These are phyloP conservation scores for Callithrix jacchus DNA, from an alignment of 2,113 vertebrate genomes.

Conservation along the genomic window DNA sequence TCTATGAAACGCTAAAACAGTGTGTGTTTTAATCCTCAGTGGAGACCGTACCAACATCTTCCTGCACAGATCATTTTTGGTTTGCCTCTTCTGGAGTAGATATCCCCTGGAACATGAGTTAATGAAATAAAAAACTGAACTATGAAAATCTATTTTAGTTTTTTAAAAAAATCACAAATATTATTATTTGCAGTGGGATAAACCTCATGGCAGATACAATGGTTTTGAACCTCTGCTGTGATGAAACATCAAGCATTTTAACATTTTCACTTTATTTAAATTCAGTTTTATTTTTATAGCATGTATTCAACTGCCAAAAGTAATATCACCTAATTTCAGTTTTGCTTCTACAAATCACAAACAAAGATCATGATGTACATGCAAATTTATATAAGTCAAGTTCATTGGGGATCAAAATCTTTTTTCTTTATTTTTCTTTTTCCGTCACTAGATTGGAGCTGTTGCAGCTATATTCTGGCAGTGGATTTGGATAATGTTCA, in stretches of 20 bases:
- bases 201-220: background rate
- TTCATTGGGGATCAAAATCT: slow-evolving; percentile 20
- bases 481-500: slow-evolving; percentile 1
- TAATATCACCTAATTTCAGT: background rate
- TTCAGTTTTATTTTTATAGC: background rate
- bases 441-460: background rate
- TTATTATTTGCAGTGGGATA: background rate
- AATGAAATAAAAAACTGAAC: background rate
- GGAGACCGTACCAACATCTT: slow-evolving; percentile 35
- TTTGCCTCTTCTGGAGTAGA: slow-evolving; percentile 9
- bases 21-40: background rate
- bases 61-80: slow-evolving; percentile 32
- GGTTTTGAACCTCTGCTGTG: background rate
- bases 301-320: background rate
- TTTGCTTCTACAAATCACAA: background rate
- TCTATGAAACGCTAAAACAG: slow-evolving; percentile 55
- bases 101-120: background rate
- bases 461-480: background rate
- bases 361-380: background rate
- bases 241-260: background rate
- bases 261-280: background rate
- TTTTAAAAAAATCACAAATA: background rate
- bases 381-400: slow-evolving; percentile 1
- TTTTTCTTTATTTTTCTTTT: no score
- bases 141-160: slow-evolving; percentile 10